phyloP scores from a whole-genome alignment of 2,797 vertebrate genomes.

The Pyrrhura leucotis region DNA sequence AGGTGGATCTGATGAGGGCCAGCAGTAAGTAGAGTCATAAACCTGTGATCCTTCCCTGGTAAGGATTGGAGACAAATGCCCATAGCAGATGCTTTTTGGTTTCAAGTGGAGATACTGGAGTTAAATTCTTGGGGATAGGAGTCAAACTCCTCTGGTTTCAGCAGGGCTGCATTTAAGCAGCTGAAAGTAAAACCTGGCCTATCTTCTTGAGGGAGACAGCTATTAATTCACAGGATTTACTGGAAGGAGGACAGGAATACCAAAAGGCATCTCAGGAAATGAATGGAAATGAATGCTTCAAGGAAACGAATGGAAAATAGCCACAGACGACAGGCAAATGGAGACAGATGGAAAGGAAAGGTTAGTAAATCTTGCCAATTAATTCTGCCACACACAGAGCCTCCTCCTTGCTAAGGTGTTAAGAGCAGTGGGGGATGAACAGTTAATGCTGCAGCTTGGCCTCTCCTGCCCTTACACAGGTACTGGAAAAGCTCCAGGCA shows the following conservation, averaged over 20 bases:
- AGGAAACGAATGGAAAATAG: background rate
- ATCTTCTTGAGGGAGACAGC: background rate
- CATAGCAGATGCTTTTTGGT: background rate
- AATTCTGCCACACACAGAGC: background rate
- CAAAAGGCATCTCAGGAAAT: background rate
- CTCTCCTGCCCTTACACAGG: background rate
- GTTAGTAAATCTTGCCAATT: background rate
- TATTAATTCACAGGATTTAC: background rate
- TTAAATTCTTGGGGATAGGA: background rate
- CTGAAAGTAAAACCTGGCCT: background rate
- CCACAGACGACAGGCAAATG: rapidly evolving
- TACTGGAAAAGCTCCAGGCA: background rate
- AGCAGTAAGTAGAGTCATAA: background rate
- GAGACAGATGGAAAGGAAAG: background rate
- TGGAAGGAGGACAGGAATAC: background rate
- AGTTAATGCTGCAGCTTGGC: background rate
- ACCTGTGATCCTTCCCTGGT: background rate
- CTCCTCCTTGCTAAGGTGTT: background rate
- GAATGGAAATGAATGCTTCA: background rate
- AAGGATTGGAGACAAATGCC: background rate
- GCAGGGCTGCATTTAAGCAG: background rate
- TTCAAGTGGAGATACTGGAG: background rate
- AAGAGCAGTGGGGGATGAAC: background rate
- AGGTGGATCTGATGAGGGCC: background rate
- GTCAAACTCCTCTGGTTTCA: background rate